Conservation (phyloP, 2,888 invertebrate species). For the Agriopis aurantiaria region DNA sequence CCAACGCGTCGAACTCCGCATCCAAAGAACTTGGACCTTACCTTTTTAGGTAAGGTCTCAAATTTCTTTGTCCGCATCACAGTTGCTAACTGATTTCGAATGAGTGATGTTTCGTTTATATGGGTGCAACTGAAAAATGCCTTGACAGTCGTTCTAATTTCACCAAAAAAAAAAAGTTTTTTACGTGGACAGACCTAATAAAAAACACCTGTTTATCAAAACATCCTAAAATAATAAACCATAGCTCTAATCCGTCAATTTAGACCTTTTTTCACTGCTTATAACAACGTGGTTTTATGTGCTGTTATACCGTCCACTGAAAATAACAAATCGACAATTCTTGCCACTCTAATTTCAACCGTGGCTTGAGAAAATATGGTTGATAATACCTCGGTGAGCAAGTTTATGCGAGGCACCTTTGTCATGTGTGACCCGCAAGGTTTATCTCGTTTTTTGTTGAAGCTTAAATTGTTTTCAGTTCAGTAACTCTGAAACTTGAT, state of each 20-base stretch:
- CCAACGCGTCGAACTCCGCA: no score
- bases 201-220: background rate
- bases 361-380: background rate
- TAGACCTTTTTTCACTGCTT: slow-evolving; percentile 26
- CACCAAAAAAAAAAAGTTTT: no score
- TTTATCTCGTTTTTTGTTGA: slow-evolving; percentile 55
- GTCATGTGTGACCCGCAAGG: slow-evolving; percentile 49
- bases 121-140: no score
- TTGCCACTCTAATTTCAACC: slow-evolving; percentile 17
- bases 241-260: slow-evolving; percentile 30
- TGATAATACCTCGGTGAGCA: background rate
- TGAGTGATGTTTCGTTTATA: no score
- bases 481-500: slow-evolving; percentile 49
- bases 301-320: slow-evolving; percentile 26
- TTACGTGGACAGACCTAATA: no score
- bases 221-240: slow-evolving; percentile 18
- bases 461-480: slow-evolving; percentile 56
- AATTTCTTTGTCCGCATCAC: no score
- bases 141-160: no score
- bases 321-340: slow-evolving; percentile 33
- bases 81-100: no score
- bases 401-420: slow-evolving; percentile 38
- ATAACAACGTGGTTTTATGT: slow-evolving; percentile 13
- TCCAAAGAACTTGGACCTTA: no score
- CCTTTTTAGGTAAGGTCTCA: no score